Conservation (phyloP, 2,113 vertebrate genomes). For the Sylvia atricapilla region DNA sequence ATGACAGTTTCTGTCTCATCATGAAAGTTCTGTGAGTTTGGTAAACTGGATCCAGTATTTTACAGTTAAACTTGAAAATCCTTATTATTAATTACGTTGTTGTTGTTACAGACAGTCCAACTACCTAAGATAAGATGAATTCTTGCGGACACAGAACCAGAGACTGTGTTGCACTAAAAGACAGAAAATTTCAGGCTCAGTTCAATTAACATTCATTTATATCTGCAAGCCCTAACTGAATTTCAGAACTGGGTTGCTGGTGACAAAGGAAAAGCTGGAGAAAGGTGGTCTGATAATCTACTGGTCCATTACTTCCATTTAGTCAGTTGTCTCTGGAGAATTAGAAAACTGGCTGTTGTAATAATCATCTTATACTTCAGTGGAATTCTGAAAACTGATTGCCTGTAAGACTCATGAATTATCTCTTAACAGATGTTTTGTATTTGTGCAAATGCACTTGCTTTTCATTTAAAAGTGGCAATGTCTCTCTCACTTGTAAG, state of each 20-base stretch:
- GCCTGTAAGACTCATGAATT: neutral
- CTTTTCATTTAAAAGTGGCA: neutral
- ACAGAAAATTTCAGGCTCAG: neutral
- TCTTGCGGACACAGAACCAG: neutral
- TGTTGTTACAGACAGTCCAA: neutral
- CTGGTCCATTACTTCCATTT: neutral
- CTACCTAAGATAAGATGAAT: neutral
- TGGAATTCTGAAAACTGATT: neutral
- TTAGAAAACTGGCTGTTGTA: neutral
- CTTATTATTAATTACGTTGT: neutral
- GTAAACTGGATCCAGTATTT: neutral
- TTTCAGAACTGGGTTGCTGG: neutral
- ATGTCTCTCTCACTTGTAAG: neutral
- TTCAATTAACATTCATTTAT: neutral
- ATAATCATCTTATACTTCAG: neutral
- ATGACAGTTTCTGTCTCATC: neutral
- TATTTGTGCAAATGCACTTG: neutral
- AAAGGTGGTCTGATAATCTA: neutral
- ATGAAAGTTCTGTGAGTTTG: neutral
- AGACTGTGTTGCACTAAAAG: neutral
- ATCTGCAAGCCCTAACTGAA: neutral
- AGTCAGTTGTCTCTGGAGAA: neutral
- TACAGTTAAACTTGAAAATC: neutral
- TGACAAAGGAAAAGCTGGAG: neutral
- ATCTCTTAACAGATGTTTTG: neutral